Conservation (phyloP, 2,113 vertebrate species). For the Brachypodius melanocephalos region DNA sequence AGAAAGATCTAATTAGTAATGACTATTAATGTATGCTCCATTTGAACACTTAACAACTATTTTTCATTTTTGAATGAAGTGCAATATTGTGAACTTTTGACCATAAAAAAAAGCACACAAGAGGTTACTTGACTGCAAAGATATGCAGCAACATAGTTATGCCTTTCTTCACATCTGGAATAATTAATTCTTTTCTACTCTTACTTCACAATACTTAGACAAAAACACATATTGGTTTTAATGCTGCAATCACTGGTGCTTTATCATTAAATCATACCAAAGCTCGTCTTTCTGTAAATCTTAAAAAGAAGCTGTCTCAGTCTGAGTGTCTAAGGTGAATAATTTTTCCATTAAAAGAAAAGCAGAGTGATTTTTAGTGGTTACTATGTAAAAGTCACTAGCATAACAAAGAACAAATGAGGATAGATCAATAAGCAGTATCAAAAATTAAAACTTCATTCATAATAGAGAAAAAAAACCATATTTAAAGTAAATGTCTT, state of each 20-base stretch:
- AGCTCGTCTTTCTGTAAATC: neutral
- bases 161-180: neutral
- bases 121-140: neutral
- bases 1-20: neutral
- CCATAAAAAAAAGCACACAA: neutral
- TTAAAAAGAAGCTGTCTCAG: constrained; percentile 18
- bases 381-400: constrained; percentile 28
- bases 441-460: neutral
- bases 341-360: constrained; percentile 34
- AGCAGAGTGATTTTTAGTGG: constrained; percentile 12
- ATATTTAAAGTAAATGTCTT: constrained; percentile 58
- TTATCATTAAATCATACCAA: neutral
- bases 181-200: neutral
- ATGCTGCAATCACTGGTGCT: neutral
- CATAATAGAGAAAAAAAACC: neutral
- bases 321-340: constrained; percentile 50
- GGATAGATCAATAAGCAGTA: neutral
- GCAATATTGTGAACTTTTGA: neutral
- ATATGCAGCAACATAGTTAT: neutral
- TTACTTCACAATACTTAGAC: neutral
- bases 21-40: neutral
- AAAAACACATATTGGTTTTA: neutral
- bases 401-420: constrained; percentile 37
- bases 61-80: neutral
- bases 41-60: neutral